phyloP scores from a whole-genome alignment of 2,113 vertebrate genomes.

The Zosterops hypoxanthus region DNA sequence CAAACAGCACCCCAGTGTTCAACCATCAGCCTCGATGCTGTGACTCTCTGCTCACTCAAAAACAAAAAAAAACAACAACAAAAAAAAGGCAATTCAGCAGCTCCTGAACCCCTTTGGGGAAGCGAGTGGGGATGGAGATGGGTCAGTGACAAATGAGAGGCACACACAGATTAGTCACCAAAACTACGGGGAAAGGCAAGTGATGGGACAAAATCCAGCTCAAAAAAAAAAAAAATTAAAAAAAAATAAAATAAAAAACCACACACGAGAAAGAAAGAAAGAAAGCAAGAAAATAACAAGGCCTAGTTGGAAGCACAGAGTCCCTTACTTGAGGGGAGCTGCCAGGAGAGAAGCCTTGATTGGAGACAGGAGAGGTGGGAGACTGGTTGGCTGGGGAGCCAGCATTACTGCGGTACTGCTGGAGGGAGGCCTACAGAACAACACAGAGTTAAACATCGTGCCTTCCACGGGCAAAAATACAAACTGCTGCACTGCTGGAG shows the following conservation, averaged over 20 bases:
- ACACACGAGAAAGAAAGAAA: conserved; percentile 13
- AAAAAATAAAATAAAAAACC: not conserved
- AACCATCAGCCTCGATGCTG: not conserved
- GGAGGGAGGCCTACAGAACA: conserved; percentile 88
- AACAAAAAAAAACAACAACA: not conserved
- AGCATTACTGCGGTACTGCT: conserved; percentile 98
- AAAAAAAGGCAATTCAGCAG: not conserved
- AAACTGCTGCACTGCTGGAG: not conserved
- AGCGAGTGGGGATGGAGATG: conserved; percentile 19
- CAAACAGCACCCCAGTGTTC: accelerated
- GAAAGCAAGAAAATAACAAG: conserved; percentile 5
- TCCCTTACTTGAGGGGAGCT: conserved; percentile 98
- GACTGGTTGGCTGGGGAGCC: conserved; percentile 99
- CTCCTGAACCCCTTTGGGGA: not conserved
- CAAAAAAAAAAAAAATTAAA: not conserved
- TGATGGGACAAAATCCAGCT: conserved; percentile 29
- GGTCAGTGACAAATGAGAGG: conserved; percentile 63
- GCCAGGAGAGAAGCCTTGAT: conserved; percentile 99
- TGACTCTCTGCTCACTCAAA: not conserved
- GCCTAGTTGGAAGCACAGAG: conserved; percentile 71
- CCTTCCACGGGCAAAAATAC: not conserved
- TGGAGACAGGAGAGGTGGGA: conserved; percentile 99
- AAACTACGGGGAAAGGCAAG: conserved; percentile 20
- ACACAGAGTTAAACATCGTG: conserved; percentile 76
- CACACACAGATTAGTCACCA: conserved; percentile 33